Evolutionary conservation across 2,113 vertebrate species (phyloP), one percentile per base, ranked within the genome.

Genomic region (Tursiops truncatus): DNA sequence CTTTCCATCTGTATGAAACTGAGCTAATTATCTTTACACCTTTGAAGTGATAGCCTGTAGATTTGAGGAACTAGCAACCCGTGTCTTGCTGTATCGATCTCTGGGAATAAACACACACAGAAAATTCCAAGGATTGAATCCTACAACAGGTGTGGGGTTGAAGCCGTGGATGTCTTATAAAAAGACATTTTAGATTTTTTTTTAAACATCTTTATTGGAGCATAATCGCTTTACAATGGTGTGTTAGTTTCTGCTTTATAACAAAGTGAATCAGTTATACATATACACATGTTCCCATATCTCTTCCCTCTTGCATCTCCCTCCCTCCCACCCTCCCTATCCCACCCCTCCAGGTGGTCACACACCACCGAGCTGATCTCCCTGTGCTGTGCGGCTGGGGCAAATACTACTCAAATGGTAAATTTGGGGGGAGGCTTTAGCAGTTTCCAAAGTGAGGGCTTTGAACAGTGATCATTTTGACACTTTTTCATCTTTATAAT

Each of bases 1-100:
- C 68, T 88, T 92, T 89, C 63, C 70, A 87, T 92, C 58, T 92
- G 65, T 80, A 53, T 60, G 18, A 90, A 87, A 86, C 18, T 15
- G 47, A 90, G 73, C 13, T 68, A 87, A 93, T 90, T 92, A 84
- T 91, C 71, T 85, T 81, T 80, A 70, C 1, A 23, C 23, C 58
- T 97, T 90, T 88, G n/a, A 95, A 94, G 76, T 44, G 68, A 81
- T 13, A 12, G 5, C 15, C 56, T 73, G 2, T 60, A 28, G n/a
- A 82, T 60, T 21, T 10, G 21, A 36, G 26, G 44, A 95, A n/a
- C 62, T 67, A 79, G 36, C 38, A 88, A 58, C 62, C 73, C 15
- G 31, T 53, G 50, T 84, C 20, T 80, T 25, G 41, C 47, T 10
- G 11, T 38, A 63, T 31, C 2, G 26, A 18, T 73, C 50, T 73